These are phyloP conservation scores for Rhabdomys pumilio DNA, from an alignment of 2,797 vertebrate genomes.

Conservation along the genomic window DNA sequence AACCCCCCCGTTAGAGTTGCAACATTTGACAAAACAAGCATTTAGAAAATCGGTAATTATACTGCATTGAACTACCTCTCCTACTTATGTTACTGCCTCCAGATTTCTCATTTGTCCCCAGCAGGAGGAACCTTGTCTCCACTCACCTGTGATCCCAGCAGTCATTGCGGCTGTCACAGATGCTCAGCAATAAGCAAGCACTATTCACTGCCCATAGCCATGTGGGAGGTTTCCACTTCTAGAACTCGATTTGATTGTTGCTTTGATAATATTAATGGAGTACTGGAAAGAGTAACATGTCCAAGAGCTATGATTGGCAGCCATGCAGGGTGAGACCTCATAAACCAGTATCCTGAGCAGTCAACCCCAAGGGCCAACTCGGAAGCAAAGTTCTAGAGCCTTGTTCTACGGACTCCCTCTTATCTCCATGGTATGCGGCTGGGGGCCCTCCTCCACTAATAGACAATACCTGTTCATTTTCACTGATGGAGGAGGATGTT, in stretches of 20 bases:
- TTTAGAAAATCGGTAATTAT: neutral
- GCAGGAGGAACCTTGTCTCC: neutral
- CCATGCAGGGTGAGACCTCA: neutral
- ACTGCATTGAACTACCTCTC: neutral
- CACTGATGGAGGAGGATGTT: constrained; percentile 63
- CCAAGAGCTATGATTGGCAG: neutral
- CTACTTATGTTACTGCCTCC: neutral
- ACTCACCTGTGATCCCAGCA: neutral
- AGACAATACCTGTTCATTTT: constrained; percentile 80
- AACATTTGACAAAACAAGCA: constrained; percentile 49
- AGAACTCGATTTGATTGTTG: neutral
- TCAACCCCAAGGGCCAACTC: neutral
- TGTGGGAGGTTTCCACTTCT: neutral
- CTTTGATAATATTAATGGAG: neutral
- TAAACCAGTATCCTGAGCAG: neutral
- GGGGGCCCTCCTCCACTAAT: constrained; percentile 56
- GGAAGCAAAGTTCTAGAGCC: constrained; percentile 13
- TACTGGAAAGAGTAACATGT: neutral
- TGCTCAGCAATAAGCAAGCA: neutral
- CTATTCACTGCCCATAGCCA: neutral
- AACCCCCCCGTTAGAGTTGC: constrained; percentile 36
- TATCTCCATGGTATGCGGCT: neutral
- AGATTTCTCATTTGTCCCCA: constrained; percentile 10
- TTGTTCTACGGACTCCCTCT: neutral
- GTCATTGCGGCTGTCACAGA: neutral